phyloP scores from a whole-genome alignment of 2,797 vertebrate genomes.

The Aeoliscus strigatus region DNA sequence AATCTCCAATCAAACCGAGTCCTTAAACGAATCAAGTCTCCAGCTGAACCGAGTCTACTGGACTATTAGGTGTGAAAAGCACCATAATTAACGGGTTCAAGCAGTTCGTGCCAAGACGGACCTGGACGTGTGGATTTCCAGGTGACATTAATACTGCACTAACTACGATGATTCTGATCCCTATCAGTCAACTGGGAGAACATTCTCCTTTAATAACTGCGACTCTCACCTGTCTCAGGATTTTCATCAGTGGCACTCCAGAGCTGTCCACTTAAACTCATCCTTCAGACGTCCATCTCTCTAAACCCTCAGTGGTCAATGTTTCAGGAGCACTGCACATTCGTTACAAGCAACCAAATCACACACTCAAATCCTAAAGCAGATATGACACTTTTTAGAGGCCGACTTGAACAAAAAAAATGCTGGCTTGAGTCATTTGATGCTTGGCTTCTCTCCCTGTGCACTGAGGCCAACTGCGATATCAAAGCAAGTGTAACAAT shows the following conservation, averaged over 20 bases:
- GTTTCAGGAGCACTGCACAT: conserved; percentile 34
- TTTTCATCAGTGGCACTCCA: conserved; percentile 14
- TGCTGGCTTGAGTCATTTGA: conserved; percentile 35
- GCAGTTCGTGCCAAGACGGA: no score
- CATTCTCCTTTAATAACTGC: background rate
- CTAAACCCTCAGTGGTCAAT: conserved; percentile 22
- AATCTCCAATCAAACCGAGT: no score
- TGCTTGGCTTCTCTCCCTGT: conserved; percentile 37
- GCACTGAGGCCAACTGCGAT: conserved; percentile 49
- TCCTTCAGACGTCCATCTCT: conserved; percentile 37
- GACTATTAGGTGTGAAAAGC: no score
- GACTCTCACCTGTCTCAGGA: conserved; percentile 9
- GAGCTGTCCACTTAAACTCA: conserved; percentile 19
- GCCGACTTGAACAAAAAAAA: conserved; percentile 30
- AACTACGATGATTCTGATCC: no score
- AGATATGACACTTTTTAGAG: conserved; percentile 53
- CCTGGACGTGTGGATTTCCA: no score
- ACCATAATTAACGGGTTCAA: no score
- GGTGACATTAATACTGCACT: no score
- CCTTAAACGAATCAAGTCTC: no score
- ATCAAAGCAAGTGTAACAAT: conserved; percentile 40
- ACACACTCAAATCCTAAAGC: conserved; percentile 34
- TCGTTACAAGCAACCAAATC: conserved; percentile 42
- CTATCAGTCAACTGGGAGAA: no score
- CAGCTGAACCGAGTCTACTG: no score